These are phyloP conservation scores for Odocoileus virginianus DNA, from an alignment of 2,113 vertebrate genomes.

Conservation along the genomic window DNA sequence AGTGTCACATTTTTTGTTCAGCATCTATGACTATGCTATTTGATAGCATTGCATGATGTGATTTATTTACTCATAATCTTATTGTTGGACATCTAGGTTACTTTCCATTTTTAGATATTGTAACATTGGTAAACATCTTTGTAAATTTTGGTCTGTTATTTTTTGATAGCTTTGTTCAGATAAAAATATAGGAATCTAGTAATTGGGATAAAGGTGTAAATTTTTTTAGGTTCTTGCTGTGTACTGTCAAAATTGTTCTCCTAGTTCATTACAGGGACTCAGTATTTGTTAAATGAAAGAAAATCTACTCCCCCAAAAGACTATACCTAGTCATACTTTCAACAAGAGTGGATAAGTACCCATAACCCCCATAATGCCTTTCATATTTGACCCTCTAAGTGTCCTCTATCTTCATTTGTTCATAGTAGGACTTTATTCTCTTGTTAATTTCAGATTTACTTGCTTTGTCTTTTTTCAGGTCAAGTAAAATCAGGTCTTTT, in stretches of 20 bases:
- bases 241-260: not conserved
- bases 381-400: not conserved
- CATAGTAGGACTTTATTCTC: not conserved
- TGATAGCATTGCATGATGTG: not conserved
- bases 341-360: not conserved
- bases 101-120: not conserved
- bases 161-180: not conserved
- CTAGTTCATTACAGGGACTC: not conserved
- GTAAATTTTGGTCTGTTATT: not conserved
- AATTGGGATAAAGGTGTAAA: not conserved
- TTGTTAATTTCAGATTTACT: slow-evolving; percentile 29
- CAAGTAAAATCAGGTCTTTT: slow-evolving; percentile 19
- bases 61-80: slow-evolving; percentile 11
- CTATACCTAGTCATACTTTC: not conserved
- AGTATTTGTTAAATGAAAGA: slow-evolving; percentile 14
- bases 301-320: not conserved
- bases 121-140: not conserved
- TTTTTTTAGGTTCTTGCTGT: slow-evolving; percentile 1
- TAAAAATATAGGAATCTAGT: not conserved
- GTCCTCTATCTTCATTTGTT: slow-evolving; percentile 20
- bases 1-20: not conserved
- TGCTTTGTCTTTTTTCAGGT: not conserved
- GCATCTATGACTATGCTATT: not conserved
- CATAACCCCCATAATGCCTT: not conserved
- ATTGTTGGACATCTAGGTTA: not conserved